Conservation (phyloP, 2,888 invertebrate species). For the Machimus rusticus region DNA sequence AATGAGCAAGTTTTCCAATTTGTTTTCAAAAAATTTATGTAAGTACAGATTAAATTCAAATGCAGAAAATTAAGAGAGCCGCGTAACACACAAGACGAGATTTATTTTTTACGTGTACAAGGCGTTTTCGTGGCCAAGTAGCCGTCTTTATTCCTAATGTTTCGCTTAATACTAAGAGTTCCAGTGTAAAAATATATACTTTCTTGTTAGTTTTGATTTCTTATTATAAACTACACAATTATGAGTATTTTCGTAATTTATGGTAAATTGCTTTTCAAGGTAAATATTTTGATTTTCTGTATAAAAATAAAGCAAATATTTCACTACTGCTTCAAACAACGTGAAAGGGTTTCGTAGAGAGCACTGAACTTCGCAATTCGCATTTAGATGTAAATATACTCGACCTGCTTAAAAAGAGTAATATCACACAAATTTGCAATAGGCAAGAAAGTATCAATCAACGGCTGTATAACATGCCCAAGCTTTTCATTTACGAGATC, state of each 20-base stretch:
- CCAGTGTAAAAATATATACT: constrained; percentile 39
- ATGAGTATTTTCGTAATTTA: constrained; percentile 36
- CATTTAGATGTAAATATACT: constrained; percentile 11
- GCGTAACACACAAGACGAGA: constrained; percentile 9
- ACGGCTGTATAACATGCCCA: neutral
- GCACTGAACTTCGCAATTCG: neutral
- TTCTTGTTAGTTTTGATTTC: constrained; percentile 34
- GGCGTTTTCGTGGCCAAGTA: constrained; percentile 11
- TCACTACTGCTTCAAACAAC: constrained; percentile 19
- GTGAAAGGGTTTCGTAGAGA: constrained; percentile 19
- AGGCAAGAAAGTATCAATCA: constrained; percentile 35
- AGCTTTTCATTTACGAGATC: constrained; percentile 9
- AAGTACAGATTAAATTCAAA: constrained; percentile 16
- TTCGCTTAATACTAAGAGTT: constrained; percentile 19
- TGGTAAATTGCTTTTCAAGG: constrained; percentile 35
- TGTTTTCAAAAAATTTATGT: neutral
- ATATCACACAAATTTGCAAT: constrained; percentile 35
- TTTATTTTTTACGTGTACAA: constrained; percentile 13
- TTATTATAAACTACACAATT: constrained; percentile 29
- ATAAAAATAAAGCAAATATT: constrained; percentile 39
- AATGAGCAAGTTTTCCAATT: neutral
- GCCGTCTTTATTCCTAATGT: constrained; percentile 19
- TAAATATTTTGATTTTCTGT: constrained; percentile 26
- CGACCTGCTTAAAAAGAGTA: constrained; percentile 31
- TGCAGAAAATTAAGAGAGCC: constrained; percentile 19